Base-by-base conservation (phyloP, 1,140 invertebrate genomes). In the Trachelipus rathkii region DNA sequence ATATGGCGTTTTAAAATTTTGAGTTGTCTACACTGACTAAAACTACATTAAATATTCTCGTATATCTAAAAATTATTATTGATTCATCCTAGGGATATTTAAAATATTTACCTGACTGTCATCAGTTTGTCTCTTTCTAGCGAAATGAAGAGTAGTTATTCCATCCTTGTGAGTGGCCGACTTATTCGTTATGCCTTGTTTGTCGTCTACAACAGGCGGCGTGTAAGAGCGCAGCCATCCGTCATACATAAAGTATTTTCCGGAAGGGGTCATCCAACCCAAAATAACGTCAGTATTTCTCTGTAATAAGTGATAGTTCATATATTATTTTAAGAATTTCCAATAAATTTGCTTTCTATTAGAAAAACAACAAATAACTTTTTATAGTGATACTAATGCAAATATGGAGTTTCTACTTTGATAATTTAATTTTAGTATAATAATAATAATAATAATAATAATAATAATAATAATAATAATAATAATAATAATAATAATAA, bases 201-300 rank as follows among this genome's bases (percentile, higher is more conserved):
- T 79, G 0, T 86, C 83, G 85, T 96, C 94, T 10, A 95, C 84
- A 6, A 90, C 85, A 0, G 94, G 93, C 43, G 82, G 72, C 10
- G 74, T 75, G 77, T 87, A 86, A 0, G 81, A 83, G 10, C 76
- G 88, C 45, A 95, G 90, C 92, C 92, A 96, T 0, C 92, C 92
- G 84, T 97, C 94, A 90, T 94, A 93, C 6, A 95, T 83, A 85
- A 94, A 95, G 46, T 91, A 89, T 21, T 92, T 86, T 86, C 90
- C 74, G 87, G 88, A 72, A 87, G 82, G 86, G 82, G 95, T 93
- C 11, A 96, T 91, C 92, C 93, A 95, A 10, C 94, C 94, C 15
- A 97, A 86, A 10, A 96, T 89, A 0, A 92, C 92, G 83, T 94
- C 93, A 0, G 79, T 92, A 86, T 93, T 90, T 9, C 91, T 88